Evolutionary conservation across 1,140 invertebrate species (phyloP), one percentile per base, ranked within the genome.

Genomic region (Saccostrea cuccullata): DNA sequence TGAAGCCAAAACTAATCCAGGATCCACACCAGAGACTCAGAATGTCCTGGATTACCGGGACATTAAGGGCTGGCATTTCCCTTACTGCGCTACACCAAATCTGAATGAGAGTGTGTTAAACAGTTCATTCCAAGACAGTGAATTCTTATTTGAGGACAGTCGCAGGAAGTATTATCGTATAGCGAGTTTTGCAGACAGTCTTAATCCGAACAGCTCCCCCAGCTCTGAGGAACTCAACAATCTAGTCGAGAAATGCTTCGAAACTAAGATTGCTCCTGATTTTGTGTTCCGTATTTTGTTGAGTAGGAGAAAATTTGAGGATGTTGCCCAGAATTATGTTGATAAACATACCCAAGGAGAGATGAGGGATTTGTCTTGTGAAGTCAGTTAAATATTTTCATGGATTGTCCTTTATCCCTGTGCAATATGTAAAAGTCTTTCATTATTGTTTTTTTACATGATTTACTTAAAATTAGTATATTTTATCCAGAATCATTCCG

Each of bases 221-320:
- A 47, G 36, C 15, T 86, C 85, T 0, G 82, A 70, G 30, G 92
- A 93, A 67, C 90, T 89, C 20, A 23, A 88, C 17, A 77, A 60
- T 20, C 73, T 94, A 73, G 91, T 91, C 11, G 92, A 94, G 85
- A 86, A 92, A 64, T 93, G 92, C 47, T 92, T 93, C 67, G 90
- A 90, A 55, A 92, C 88, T n/a, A 93, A 93, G 82, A 89, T 94
- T 15, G 87, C 86, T 15, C 87, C 91, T 15, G 73, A 92, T 5
- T 92, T 87, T 88, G 87, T 94, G 6, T 82, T 91, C 6, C 86
- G 87, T 67, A 91, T 94, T 36, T 73, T 94, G 55, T 91, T 91
- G 84, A 90, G 89, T 58, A 86, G 92, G 55, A 90, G 88, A 83
- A 91, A 90, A n/a, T 82, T 88, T 84, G 93, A 94, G 85, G 1